Conservation (phyloP, 2,113 vertebrate species). For the Tauraco erythrolophus region DNA sequence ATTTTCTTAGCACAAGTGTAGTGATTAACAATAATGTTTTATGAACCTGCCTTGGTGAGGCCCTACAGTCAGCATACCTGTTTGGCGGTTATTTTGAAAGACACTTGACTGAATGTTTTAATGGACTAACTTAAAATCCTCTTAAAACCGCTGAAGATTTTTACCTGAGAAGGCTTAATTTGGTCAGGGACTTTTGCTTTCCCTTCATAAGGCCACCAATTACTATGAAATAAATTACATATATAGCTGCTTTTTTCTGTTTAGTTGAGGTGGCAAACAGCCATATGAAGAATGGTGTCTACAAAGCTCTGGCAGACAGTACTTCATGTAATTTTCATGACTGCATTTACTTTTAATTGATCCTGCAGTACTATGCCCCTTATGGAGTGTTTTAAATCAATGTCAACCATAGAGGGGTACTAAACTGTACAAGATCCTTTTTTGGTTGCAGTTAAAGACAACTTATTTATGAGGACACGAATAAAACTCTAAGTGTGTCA, state of each 20-base stretch:
- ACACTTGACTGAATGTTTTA: neutral
- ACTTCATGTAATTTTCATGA: slow-evolving; percentile 61
- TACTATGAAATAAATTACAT: neutral
- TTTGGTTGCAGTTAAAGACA: slow-evolving; percentile 35
- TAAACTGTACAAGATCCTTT: slow-evolving; percentile 31
- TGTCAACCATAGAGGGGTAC: slow-evolving; percentile 29
- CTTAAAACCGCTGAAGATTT: neutral
- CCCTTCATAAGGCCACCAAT: neutral
- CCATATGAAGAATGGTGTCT: neutral
- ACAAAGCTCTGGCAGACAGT: neutral
- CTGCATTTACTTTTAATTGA: slow-evolving; percentile 41
- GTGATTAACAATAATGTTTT: neutral
- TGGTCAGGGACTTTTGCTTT: neutral
- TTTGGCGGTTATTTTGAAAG: neutral
- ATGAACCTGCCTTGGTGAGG: neutral
- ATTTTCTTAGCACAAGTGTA: neutral
- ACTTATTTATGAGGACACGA: slow-evolving; percentile 31
- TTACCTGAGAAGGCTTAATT: neutral
- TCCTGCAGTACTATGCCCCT: slow-evolving; percentile 2
- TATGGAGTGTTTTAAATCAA: slow-evolving; percentile 49
- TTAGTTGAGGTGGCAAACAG: neutral
- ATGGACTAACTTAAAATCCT: neutral
- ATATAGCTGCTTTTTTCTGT: neutral
- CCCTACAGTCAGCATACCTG: neutral
- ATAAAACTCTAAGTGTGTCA: neutral